phyloP scores from a whole-genome alignment of 2,113 vertebrate species.

The Manacus vitellinus region DNA sequence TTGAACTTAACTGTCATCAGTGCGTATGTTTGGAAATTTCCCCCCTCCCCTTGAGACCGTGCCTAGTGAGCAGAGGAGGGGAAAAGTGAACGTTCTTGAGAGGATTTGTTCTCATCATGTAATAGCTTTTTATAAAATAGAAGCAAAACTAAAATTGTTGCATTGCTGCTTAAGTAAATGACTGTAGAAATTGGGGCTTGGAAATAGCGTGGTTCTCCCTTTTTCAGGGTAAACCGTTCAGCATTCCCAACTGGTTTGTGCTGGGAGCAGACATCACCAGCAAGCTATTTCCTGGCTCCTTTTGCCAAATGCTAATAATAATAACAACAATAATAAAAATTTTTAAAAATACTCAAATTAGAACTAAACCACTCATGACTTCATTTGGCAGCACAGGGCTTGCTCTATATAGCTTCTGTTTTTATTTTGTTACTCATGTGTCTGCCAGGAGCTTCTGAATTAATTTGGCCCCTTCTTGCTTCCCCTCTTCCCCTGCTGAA shows the following conservation, averaged over 20 bases:
- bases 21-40: background rate
- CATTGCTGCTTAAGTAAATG: background rate
- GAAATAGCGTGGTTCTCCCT: background rate
- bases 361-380: background rate
- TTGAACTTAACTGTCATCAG: background rate
- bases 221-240: constrained; percentile 39
- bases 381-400: background rate
- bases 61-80: background rate
- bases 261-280: constrained; percentile 41
- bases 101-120: background rate
- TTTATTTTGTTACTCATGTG: background rate
- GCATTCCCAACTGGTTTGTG: constrained; percentile 6
- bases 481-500: background rate
- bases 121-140: background rate
- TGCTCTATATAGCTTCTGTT: background rate
- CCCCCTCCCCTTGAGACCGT: background rate
- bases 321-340: background rate
- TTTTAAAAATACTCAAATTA: background rate
- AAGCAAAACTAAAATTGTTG: background rate
- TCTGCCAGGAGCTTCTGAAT: constrained; percentile 40
- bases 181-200: background rate
- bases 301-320: constrained; percentile 55
- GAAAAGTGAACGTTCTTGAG: background rate
- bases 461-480: background rate
- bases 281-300: constrained; percentile 61